phyloP scores from a whole-genome alignment of 2,888 invertebrate genomes.

The Nomada goodeniana region DNA sequence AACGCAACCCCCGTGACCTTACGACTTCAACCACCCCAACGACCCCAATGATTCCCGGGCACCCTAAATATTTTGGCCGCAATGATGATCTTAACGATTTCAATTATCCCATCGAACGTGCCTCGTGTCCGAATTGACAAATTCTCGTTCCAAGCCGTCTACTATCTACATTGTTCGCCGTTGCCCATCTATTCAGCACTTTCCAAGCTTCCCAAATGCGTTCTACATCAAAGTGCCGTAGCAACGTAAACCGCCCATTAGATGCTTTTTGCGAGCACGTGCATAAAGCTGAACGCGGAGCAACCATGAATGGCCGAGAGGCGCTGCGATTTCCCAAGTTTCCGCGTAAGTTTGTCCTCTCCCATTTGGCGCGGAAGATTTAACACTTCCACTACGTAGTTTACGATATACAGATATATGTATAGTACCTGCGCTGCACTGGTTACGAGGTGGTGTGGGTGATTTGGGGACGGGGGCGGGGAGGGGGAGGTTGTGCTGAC shows the following conservation, averaged over 20 bases:
- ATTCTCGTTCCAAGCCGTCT: background rate
- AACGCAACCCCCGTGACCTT: too few species aligned
- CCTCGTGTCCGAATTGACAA: background rate
- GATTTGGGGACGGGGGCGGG: constrained; percentile 29
- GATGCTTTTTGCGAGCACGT: constrained; percentile 43
- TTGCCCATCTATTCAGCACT: background rate
- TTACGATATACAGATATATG: constrained; percentile 74
- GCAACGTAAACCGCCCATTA: constrained; percentile 46
- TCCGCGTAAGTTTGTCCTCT: constrained; percentile 76
- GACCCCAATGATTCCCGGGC: background rate
- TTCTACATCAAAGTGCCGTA: constrained; percentile 4
- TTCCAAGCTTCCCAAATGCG: background rate
- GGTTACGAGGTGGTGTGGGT: constrained; percentile 60
- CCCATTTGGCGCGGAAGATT: constrained; percentile 79
- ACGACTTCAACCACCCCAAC: background rate
- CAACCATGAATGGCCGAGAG: constrained; percentile 66
- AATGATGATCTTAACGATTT: background rate
- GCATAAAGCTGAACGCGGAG: constrained; percentile 51
- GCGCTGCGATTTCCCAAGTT: constrained; percentile 78
- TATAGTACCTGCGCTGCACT: constrained; percentile 62
- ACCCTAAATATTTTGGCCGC: too few species aligned
- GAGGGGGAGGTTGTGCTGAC: constrained; percentile 49
- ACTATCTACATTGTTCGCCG: background rate
- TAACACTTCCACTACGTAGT: constrained; percentile 77
- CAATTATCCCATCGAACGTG: background rate